phyloP scores from a whole-genome alignment of 2,888 invertebrate genomes.

The Cephus nigrinus region DNA sequence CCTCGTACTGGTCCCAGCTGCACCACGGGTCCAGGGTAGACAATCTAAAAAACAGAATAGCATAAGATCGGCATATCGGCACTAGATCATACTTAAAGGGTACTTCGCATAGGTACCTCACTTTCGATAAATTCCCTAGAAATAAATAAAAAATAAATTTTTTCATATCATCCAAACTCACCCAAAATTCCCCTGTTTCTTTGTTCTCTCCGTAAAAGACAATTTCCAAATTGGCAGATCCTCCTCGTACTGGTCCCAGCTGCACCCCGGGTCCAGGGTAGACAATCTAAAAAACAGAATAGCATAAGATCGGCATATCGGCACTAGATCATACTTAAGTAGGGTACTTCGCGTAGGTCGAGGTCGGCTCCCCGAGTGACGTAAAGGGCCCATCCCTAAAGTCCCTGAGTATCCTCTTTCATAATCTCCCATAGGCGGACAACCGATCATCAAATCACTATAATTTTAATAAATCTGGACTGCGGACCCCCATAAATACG shows the following conservation, averaged over 20 bases:
- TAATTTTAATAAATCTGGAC: conserved; percentile 24
- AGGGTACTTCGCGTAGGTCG: conserved; percentile 21
- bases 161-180: too few species aligned
- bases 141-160: too few species aligned
- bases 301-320: not conserved
- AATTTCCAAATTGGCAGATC: not conserved
- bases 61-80: not conserved
- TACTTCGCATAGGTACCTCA: conserved; percentile 20
- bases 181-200: too few species aligned
- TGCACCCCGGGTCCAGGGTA: not conserved
- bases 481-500: conserved; percentile 16
- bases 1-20: not conserved
- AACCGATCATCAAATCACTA: conserved; percentile 24
- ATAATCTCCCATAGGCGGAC: conserved; percentile 20
- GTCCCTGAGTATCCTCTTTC: conserved; percentile 13
- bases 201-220: not conserved
- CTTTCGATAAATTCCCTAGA: too few species aligned
- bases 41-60: not conserved
- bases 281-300: not conserved
- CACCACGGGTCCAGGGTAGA: not conserved
- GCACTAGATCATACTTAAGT: conserved; percentile 20
- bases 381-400: conserved; percentile 14
- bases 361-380: conserved; percentile 4
- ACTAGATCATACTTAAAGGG: conserved; percentile 20
- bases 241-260: not conserved